Evolutionary conservation across 2,888 invertebrate genomes (phyloP), one percentile per base, ranked within the genome.

Genomic region (Notodonta dromedarius): DNA sequence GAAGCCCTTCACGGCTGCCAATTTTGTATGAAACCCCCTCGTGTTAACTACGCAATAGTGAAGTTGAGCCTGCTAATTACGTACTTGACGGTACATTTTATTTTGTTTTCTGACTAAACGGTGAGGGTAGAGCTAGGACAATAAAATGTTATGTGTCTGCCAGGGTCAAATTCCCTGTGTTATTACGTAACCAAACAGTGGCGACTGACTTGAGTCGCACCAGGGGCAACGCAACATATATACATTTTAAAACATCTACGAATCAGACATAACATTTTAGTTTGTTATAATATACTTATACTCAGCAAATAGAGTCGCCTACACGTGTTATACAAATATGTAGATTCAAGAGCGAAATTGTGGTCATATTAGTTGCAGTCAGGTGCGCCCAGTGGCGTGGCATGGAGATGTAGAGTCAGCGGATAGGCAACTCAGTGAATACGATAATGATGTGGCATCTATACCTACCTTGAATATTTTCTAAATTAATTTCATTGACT

Each of bases 281-380:
- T 24, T 24, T 24, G 24, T 24, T 24, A 24, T 24, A 24, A 2
- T 24, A 24, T 24, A 2, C 24, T 12, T 44, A 44, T 44, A 44
- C 12, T 46, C 46, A 13, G 46, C 46, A 46, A 46, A n/a, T 46
- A 46, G 46, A 46, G 46, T 52, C 12, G 32, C 4, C 24, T 13
- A 24, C 52, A 32, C 52, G 32, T 52, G 52, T 52, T 11, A 35
- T 13, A 52, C 1, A 50, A 50, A 50, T 50, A 9, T 52, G 52
- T 32, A 35, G 32, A 52, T 12, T 52, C 52, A 52, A 42, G 42
- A 24, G 13, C 1, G 8, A 24, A 44, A 56, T 56, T 61, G 46
- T 63, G 54, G 60, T 72, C 52, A 8, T 39, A 44, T 66, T 63
- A 44, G 61, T 24, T 24, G 40, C 5, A 1, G 60, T 63, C 63